These are phyloP conservation scores for Spilogale gracilis DNA, from an alignment of 2,113 vertebrate species.

Conservation along the genomic window DNA sequence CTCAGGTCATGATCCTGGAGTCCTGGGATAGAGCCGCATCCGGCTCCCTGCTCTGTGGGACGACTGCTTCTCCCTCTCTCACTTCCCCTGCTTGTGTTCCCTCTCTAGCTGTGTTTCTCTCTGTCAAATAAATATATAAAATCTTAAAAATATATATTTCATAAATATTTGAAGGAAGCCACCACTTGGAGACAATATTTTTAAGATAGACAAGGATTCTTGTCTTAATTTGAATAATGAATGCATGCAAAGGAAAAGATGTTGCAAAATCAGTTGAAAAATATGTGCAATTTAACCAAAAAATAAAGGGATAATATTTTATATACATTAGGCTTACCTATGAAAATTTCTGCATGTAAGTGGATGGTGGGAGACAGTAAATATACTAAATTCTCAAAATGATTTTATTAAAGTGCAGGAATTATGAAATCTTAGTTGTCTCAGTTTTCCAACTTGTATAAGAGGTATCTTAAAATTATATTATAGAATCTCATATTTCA, in stretches of 20 bases:
- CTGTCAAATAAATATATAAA: too few species aligned
- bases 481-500: neutral
- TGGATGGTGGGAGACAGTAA: neutral
- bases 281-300: neutral
- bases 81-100: too few species aligned
- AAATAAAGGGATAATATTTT: neutral
- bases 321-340: neutral
- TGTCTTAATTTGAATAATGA: neutral
- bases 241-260: neutral
- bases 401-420: neutral
- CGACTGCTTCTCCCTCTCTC: too few species aligned
- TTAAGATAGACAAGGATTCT: neutral
- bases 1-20: too few species aligned
- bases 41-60: too few species aligned
- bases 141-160: neutral
- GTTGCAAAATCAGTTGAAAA: neutral
- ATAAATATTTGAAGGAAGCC: neutral
- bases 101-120: too few species aligned
- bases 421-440: neutral
- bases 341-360: neutral
- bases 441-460: neutral
- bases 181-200: neutral
- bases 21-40: too few species aligned
- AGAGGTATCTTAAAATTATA: neutral
- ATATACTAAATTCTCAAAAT: constrained; percentile 18